Conservation (phyloP, 1,140 invertebrate species). For the Hyles vespertilio region DNA sequence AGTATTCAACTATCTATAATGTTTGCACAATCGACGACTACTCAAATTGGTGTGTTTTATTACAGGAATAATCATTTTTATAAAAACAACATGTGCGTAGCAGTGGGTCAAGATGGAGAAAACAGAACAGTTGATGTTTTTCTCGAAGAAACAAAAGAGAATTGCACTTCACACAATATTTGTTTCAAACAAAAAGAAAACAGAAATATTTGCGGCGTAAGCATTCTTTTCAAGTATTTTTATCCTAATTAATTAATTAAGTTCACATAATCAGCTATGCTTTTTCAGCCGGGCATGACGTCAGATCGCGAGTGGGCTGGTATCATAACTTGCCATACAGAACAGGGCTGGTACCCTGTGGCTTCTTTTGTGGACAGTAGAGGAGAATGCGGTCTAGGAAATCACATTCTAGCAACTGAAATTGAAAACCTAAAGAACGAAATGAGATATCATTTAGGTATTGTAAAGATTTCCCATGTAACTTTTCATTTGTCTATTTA, state of each 20-base stretch:
- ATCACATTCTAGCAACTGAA: slow-evolving; percentile 58
- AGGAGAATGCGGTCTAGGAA: slow-evolving; percentile 72
- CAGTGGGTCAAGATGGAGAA: slow-evolving; percentile 64
- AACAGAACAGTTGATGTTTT: slow-evolving; percentile 60
- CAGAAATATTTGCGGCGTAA: slow-evolving; percentile 59
- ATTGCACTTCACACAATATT: slow-evolving; percentile 71
- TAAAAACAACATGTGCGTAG: slow-evolving; percentile 73
- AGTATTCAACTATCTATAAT: slow-evolving; percentile 24
- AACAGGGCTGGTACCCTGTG: slow-evolving; percentile 78
- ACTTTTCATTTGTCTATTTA: neutral
- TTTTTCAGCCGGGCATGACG: slow-evolving; percentile 17
- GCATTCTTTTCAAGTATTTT: slow-evolving; percentile 8
- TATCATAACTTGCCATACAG: slow-evolving; percentile 77
- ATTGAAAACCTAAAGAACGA: slow-evolving; percentile 72
- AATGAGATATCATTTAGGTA: slow-evolving; percentile 67
- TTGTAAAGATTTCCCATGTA: neutral
- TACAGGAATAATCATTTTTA: slow-evolving; percentile 38
- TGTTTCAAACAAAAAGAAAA: slow-evolving; percentile 71
- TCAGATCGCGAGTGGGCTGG: slow-evolving; percentile 73
- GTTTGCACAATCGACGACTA: neutral
- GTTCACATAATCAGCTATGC: no score
- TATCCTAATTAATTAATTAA: no score
- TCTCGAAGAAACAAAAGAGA: slow-evolving; percentile 60
- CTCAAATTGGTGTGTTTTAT: slow-evolving; percentile 8
- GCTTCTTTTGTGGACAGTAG: slow-evolving; percentile 75